Percentiles rank a stretch among this genome's conserved stretches.
phyloP scores from a whole-genome alignment of 2,113 vertebrate genomes.

The Pao palembangensis region DNA sequence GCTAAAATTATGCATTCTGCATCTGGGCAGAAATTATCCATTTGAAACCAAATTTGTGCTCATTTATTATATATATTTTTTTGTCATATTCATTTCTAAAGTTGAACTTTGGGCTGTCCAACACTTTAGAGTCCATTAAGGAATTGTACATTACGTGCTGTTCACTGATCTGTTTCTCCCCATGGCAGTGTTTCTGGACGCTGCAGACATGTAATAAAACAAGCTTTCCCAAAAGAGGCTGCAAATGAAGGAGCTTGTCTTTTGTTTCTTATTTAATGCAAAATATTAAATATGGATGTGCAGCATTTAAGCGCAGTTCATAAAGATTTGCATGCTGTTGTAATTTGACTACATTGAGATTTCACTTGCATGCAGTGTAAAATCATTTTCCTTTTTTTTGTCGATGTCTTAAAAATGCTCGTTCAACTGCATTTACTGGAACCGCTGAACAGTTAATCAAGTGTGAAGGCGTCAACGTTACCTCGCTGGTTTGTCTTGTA shows the following conservation, averaged over 20 bases:
- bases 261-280: constrained; percentile 6
- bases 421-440: too few species aligned
- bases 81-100: constrained; percentile 51
- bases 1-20: constrained; percentile 16
- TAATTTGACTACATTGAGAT: too few species aligned
- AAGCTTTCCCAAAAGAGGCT: constrained; percentile 53
- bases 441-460: too few species aligned
- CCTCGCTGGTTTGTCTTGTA: constrained; percentile 1
- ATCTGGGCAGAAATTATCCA: constrained; percentile 44
- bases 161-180: constrained; percentile 53
- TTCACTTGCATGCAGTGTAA: too few species aligned
- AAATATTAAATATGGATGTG: neutral
- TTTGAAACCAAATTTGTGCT: constrained; percentile 39
- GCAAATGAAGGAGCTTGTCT: constrained; percentile 31
- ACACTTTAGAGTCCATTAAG: constrained; percentile 38
- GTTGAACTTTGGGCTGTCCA: constrained; percentile 29
- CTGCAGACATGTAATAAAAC: constrained; percentile 66
- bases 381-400: too few species aligned
- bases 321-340: too few species aligned
- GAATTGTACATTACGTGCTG: constrained; percentile 57
- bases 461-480: too few species aligned
- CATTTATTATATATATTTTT: constrained; percentile 33
- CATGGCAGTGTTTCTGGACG: constrained; percentile 63
- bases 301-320: too few species aligned
- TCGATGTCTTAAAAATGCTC: too few species aligned